Percentiles rank a stretch among this genome's conserved stretches.
Evolutionary conservation across 1,140 invertebrate genomes (phyloP).

Genomic region (Macrobrachium rosenbergii): DNA sequence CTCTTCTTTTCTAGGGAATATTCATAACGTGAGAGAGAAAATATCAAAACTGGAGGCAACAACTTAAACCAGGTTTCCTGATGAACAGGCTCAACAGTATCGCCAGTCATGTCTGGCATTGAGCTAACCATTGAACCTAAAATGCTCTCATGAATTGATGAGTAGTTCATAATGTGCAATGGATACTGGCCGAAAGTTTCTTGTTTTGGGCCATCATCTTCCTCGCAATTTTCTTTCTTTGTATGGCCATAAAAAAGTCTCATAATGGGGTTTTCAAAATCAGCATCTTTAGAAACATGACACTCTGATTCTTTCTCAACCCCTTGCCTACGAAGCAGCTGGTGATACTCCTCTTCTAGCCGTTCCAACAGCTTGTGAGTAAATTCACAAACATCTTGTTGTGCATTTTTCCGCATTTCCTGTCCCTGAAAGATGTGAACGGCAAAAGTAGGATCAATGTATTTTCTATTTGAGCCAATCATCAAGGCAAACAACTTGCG

Average conservation of each 20-base stretch:
- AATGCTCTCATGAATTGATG: constrained; percentile 71
- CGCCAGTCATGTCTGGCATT: constrained; percentile 58
- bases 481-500: constrained; percentile 72
- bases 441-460: constrained; percentile 73
- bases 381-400: constrained; percentile 74
- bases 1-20: constrained; percentile 72
- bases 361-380: constrained; percentile 73
- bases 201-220: constrained; percentile 67
- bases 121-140: constrained; percentile 71
- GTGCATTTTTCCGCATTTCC: constrained; percentile 65
- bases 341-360: constrained; percentile 73
- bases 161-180: constrained; percentile 72
- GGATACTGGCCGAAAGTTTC: constrained; percentile 73
- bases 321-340: constrained; percentile 59
- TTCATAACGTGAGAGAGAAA: constrained; percentile 73
- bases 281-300: constrained; percentile 61
- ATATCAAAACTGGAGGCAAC: constrained; percentile 72
- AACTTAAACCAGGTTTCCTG: constrained; percentile 71
- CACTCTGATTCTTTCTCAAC: constrained; percentile 64
- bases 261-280: constrained; percentile 71
- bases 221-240: constrained; percentile 69
- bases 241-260: constrained; percentile 73
- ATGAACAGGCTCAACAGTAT: constrained; percentile 43
- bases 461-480: constrained; percentile 71
- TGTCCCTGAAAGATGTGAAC: constrained; percentile 70